phyloP scores from a whole-genome alignment of 2,797 vertebrate genomes.

The Hypotaenidia okinawae region DNA sequence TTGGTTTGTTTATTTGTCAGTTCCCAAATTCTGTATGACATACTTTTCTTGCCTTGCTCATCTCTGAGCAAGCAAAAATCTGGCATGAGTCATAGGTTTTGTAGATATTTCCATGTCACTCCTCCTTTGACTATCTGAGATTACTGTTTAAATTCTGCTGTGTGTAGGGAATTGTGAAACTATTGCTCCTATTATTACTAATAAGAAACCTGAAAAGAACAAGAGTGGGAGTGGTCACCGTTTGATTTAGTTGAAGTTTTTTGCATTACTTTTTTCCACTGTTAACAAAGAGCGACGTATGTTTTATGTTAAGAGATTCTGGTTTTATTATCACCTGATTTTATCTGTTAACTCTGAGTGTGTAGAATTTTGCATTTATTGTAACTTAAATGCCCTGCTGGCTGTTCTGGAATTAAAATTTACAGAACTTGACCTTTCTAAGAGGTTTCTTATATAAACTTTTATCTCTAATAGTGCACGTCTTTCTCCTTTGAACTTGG shows the following conservation, averaged over 20 bases:
- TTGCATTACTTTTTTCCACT: not conserved
- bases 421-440: not conserved
- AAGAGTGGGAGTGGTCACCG: not conserved
- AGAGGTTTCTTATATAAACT: not conserved
- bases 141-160: not conserved
- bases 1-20: not conserved
- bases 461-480: not conserved
- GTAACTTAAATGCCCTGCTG: not conserved
- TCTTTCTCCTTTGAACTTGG: not conserved
- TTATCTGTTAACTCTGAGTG: not conserved
- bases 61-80: not conserved
- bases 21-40: not conserved
- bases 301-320: not conserved
- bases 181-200: not conserved
- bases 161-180: not conserved
- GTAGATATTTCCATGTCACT: not conserved
- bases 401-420: not conserved
- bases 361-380: not conserved
- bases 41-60: not conserved
- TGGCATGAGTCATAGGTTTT: not conserved
- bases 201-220: not conserved
- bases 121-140: not conserved
- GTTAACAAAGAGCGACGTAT: not conserved
- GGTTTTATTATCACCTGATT: not conserved
- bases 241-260: not conserved